A percentile compares a stretch with the other conserved stretches of the same genome.
phyloP scores from a whole-genome alignment of 2,797 vertebrate genomes.

The Protonibea diacanthus region DNA sequence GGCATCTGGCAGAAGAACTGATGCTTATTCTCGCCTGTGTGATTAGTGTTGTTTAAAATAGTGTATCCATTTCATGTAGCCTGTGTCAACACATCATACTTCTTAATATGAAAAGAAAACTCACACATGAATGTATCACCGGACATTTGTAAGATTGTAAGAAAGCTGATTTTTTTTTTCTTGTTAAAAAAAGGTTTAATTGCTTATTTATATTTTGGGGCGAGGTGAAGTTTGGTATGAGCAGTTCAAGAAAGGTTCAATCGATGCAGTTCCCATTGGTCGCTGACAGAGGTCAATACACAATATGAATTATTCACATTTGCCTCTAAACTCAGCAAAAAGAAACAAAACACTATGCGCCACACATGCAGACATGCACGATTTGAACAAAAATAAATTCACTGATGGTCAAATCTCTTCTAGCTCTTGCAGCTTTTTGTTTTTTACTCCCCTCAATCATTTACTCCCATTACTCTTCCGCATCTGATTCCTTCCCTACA shows the following conservation, averaged over 20 bases:
- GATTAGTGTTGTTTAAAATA: background rate
- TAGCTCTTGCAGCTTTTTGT: constrained; percentile 15
- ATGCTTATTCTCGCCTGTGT: background rate
- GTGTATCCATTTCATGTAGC: background rate
- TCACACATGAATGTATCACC: too few relatives aligned
- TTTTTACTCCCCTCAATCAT: constrained; percentile 3
- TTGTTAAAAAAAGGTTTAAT: background rate
- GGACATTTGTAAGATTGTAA: background rate
- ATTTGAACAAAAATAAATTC: background rate
- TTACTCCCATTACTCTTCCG: background rate
- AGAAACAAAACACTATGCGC: constrained; percentile 1
- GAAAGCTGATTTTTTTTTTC: background rate
- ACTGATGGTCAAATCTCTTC: constrained; percentile 38
- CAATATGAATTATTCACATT: constrained; percentile 40
- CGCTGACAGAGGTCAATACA: constrained; percentile 11
- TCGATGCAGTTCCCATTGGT: constrained; percentile 24
- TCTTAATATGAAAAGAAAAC: too few relatives aligned
- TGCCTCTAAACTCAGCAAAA: constrained; percentile 11
- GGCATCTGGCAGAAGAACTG: background rate
- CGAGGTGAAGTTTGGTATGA: background rate
- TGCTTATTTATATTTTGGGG: background rate
- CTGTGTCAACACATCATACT: too few relatives aligned
- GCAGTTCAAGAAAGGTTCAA: background rate
- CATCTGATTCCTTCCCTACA: background rate
- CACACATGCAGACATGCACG: background rate